A percentile compares a stretch with the other conserved stretches of the same genome.
phyloP scores from a whole-genome alignment of 2,113 vertebrate species.

The Leptodactylus fuscus region DNA sequence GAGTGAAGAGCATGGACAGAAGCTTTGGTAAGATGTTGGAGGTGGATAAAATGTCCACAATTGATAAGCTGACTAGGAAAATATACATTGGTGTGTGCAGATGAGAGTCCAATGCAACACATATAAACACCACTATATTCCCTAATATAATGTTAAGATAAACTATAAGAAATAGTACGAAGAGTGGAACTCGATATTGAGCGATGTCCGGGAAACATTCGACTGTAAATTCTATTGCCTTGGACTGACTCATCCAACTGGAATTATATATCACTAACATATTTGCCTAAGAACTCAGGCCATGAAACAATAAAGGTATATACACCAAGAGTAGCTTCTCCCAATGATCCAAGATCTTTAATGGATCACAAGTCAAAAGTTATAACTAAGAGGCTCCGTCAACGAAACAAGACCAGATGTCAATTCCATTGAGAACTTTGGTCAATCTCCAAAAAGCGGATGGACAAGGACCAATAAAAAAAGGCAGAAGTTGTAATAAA shows the following conservation, averaged over 20 bases:
- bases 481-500: too few relatives aligned
- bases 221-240: neutral
- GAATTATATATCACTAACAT: neutral
- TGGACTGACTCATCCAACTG: neutral
- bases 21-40: constrained; percentile 38
- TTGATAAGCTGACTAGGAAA: constrained; percentile 17
- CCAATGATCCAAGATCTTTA: too few relatives aligned
- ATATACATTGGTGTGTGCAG: constrained; percentile 53
- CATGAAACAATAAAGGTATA: too few relatives aligned
- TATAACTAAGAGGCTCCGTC: too few relatives aligned
- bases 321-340: too few relatives aligned
- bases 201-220: constrained; percentile 6
- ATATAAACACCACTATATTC: neutral
- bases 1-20: constrained; percentile 8
- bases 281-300: too few relatives aligned
- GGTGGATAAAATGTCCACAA: constrained; percentile 24
- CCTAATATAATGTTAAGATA: constrained; percentile 22
- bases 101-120: neutral
- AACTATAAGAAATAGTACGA: constrained; percentile 22
- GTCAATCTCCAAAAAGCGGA: too few relatives aligned
- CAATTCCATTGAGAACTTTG: too few relatives aligned
- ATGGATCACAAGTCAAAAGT: too few relatives aligned
- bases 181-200: neutral
- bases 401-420: too few relatives aligned
- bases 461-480: too few relatives aligned